These are phyloP conservation scores for Agrilus mali DNA, from an alignment of 2,888 invertebrate genomes.

Conservation along the genomic window DNA sequence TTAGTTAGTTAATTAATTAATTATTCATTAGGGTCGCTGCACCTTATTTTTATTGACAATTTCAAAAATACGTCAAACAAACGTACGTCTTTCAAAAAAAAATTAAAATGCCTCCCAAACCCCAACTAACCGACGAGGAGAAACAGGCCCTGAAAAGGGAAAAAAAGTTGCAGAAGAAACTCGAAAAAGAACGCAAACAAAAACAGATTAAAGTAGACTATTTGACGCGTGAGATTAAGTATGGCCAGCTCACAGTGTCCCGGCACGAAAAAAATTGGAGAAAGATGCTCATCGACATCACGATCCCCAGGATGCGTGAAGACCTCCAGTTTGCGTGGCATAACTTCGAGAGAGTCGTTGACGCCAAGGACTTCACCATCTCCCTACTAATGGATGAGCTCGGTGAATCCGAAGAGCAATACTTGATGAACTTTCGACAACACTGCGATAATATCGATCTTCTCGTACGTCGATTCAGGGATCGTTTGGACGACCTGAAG, in stretches of 20 bases:
- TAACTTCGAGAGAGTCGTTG: slow-evolving; percentile 34
- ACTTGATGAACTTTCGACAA: slow-evolving; percentile 26
- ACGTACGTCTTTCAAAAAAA: too few species aligned
- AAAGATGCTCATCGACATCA: slow-evolving; percentile 28
- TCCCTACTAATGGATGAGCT: slow-evolving; percentile 32
- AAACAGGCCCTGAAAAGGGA: slow-evolving; percentile 14
- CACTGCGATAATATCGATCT: slow-evolving; percentile 31
- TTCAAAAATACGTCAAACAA: too few species aligned
- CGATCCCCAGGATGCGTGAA: slow-evolving; percentile 29
- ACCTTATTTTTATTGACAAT: too few species aligned
- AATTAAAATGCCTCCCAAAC: too few species aligned
- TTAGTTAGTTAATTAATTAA: not conserved
- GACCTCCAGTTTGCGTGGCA: slow-evolving; percentile 33
- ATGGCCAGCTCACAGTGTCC: slow-evolving; percentile 26
- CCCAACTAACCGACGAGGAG: slow-evolving; percentile 15
- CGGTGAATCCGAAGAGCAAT: slow-evolving; percentile 30
- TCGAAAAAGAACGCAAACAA: slow-evolving; percentile 18
- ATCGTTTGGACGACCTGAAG: slow-evolving; percentile 25
- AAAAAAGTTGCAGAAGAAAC: slow-evolving; percentile 21
- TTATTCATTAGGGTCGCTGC: too few species aligned
- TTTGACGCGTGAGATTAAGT: slow-evolving; percentile 29
- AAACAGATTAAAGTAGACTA: slow-evolving; percentile 24
- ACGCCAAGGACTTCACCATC: slow-evolving; percentile 34
- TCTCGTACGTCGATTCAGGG: slow-evolving; percentile 26
- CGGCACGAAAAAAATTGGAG: slow-evolving; percentile 30